A percentile compares a stretch with the other conserved stretches of the same genome.
These are phyloP conservation scores for Brachypodius melanocephalos DNA, from an alignment of 2,113 vertebrate genomes.

Conservation along the genomic window DNA sequence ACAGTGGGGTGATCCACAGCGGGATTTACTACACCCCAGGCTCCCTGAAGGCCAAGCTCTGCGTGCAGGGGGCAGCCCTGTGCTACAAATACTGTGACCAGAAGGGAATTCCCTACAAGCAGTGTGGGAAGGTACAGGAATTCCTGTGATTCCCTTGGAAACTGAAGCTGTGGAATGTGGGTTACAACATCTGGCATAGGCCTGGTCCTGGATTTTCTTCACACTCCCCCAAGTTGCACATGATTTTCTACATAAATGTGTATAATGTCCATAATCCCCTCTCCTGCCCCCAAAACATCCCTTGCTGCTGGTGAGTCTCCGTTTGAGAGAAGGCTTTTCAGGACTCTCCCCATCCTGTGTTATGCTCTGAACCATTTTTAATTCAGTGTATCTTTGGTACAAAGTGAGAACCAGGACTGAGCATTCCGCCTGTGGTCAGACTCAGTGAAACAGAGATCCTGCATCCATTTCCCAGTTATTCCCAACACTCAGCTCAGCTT, in stretches of 20 bases:
- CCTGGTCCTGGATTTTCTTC: neutral
- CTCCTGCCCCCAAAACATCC: neutral
- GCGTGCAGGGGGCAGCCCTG: conserved; percentile 86
- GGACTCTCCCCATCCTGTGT: neutral
- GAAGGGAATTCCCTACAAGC: conserved; percentile 89
- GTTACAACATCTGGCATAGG: accelerated
- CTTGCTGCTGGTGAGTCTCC: neutral
- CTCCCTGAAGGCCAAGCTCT: conserved; percentile 92
- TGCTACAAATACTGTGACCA: conserved; percentile 90
- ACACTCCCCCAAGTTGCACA: neutral
- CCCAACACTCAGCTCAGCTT: neutral
- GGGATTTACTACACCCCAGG: conserved; percentile 96
- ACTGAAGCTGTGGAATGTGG: neutral
- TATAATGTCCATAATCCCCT: neutral
- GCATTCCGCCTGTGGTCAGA: neutral
- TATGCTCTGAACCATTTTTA: neutral
- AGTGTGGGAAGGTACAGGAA: conserved; percentile 87
- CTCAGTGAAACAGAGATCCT: neutral
- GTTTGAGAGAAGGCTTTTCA: neutral
- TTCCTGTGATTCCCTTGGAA: neutral
- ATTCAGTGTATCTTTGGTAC: neutral
- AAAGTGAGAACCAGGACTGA: neutral
- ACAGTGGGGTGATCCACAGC: conserved; percentile 98
- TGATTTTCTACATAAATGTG: neutral
- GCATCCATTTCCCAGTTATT: neutral